Evolutionary conservation across 2,888 invertebrate genomes (phyloP), one percentile per base, ranked within the genome.

Genomic region (Limnephilus auricula): DNA sequence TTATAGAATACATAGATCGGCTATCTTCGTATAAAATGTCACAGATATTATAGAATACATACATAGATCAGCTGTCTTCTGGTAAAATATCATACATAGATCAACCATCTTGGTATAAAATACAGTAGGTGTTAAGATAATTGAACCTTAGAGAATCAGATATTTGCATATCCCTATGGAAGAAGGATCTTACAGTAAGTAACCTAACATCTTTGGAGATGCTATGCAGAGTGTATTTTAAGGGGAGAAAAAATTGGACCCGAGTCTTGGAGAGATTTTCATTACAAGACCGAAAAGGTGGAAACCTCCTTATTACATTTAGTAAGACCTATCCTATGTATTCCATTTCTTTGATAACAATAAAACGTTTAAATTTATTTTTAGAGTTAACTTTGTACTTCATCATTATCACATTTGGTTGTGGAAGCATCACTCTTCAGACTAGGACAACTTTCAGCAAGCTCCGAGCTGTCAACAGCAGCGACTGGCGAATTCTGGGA

Each of bases 341-440:
- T 65, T 65, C 65, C 65, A 65, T 25, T 65, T 65, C 65, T 9
- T 25, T 65, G 25, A 65, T 65, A 65, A 65, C 25, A 65, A 25
- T 65, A 65, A 65, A 65, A 25, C 9, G 65, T 65, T 65, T 65
- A 65, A 65, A 65, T 65, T 40, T 15, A 37, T 45, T 10, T 30
- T 85, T 85, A 85, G n/a, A 34, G 30, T 40, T 85, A 37, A 45
- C 85, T 85, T 85, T 85, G 40, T 85, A 85, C 45, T 85, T 85
- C 37, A 82, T 18, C 18, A 82, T 34, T 82, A 82, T 82, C 31
- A 82, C 82, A 82, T 34, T 32, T 82, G 37, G 18, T 82, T 32
- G 32, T 32, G 65, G 65, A 25, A 82, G 25, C 34, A 82, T 82
- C 82, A 82, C 82, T 82, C 32, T 82, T 37, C 25, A 37, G 34